phyloP scores from a whole-genome alignment of 1,140 invertebrate species.

The Lucilia sericata region DNA sequence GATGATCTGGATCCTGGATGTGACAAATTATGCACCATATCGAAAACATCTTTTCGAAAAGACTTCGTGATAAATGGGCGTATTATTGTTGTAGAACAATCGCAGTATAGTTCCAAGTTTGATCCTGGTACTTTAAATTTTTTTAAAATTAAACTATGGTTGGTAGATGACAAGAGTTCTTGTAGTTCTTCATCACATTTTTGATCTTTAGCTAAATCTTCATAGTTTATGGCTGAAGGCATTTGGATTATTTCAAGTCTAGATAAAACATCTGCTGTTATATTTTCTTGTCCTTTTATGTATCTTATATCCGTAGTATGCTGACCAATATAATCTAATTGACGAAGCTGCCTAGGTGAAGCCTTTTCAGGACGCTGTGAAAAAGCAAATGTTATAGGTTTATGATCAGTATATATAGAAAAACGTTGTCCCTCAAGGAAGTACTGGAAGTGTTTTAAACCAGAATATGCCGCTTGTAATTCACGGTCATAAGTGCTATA shows the following conservation, averaged over 20 bases:
- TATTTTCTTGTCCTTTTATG: slow-evolving; percentile 60
- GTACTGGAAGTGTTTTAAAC: slow-evolving; percentile 59
- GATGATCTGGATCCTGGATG: background rate
- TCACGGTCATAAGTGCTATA: slow-evolving; percentile 65
- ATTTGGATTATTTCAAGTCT: slow-evolving; percentile 53
- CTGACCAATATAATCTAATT: slow-evolving; percentile 66
- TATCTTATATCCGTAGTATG: slow-evolving; percentile 63
- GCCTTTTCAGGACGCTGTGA: slow-evolving; percentile 20
- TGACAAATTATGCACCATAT: too few relatives aligned
- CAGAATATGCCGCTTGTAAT: slow-evolving; percentile 58
- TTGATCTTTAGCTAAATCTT: slow-evolving; percentile 8
- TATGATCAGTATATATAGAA: slow-evolving; percentile 66
- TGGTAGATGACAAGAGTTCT: background rate
- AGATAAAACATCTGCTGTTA: slow-evolving; percentile 56
- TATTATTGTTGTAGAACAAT: background rate
- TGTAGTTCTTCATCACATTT: background rate
- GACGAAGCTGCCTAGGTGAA: slow-evolving; percentile 49
- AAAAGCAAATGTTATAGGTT: slow-evolving; percentile 64
- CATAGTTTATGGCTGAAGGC: background rate
- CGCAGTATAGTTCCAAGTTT: slow-evolving; percentile 31
- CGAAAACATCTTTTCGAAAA: slow-evolving; percentile 11
- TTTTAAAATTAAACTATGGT: background rate
- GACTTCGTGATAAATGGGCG: background rate
- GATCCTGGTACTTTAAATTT: too few relatives aligned
- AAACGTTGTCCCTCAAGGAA: slow-evolving; percentile 59